phyloP scores from a whole-genome alignment of 2,113 vertebrate genomes.

The Chlorodrepanis virens region DNA sequence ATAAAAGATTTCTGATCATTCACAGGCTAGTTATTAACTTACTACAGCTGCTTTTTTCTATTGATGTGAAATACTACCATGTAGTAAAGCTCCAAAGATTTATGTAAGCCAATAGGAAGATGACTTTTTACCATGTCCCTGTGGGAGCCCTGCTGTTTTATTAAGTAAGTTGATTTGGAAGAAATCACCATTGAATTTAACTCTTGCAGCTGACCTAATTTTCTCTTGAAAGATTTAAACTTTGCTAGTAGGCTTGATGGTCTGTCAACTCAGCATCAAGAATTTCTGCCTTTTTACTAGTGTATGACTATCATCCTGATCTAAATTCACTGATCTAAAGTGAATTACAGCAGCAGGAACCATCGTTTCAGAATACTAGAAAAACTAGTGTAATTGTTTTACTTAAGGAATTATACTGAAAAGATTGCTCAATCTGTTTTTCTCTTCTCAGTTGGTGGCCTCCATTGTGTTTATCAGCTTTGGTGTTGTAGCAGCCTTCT shows the following conservation, averaged over 20 bases:
- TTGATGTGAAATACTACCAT: neutral
- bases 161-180: neutral
- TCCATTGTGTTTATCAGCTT: slow-evolving; percentile 94
- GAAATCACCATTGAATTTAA: neutral
- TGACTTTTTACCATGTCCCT: neutral
- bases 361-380: neutral
- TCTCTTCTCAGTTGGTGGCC: slow-evolving; percentile 80
- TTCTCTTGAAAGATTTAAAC: neutral
- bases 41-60: neutral
- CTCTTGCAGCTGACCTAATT: neutral
- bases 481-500: slow-evolving; percentile 88
- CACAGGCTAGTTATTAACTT: neutral
- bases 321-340: neutral
- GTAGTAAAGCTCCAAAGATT: neutral
- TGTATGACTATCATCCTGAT: neutral
- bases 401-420: neutral
- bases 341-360: neutral
- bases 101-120: neutral
- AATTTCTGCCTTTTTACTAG: neutral
- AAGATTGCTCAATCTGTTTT: neutral
- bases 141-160: neutral
- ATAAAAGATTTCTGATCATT: neutral
- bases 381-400: neutral
- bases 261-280: neutral
- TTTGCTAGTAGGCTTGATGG: neutral